Percentiles rank a stretch among this genome's conserved stretches.
Evolutionary conservation across 2,888 invertebrate genomes (phyloP).

Genomic region (Leucania comma): DNA sequence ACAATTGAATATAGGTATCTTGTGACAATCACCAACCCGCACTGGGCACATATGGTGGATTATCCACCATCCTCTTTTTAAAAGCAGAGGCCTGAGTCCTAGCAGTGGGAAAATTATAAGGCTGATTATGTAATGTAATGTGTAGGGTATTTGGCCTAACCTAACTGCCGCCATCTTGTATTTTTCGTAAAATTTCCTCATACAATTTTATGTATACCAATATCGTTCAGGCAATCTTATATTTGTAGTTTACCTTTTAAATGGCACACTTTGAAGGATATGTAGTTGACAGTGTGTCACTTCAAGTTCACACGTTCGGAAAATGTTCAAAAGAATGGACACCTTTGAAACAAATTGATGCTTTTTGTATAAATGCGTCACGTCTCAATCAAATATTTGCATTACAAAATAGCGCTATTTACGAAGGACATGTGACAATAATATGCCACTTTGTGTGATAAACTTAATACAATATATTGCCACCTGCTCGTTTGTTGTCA

Average conservation of each 20-base stretch:
- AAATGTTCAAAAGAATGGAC: neutral
- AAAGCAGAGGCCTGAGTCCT: neutral
- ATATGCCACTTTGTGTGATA: slow-evolving; percentile 9
- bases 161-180: too few relatives aligned
- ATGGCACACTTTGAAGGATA: neutral
- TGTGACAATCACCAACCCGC: neutral
- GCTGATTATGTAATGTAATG: too few relatives aligned
- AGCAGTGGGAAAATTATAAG: neutral
- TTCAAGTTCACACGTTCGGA: neutral
- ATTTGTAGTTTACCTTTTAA: neutral
- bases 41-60: neutral
- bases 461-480: slow-evolving; percentile 14
- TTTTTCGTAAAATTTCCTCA: too few relatives aligned
- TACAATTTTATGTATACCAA: too few relatives aligned
- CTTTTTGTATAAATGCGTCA: neutral
- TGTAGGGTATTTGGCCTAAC: neutral
- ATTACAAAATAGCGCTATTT: slow-evolving; percentile 30
- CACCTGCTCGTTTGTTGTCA: slow-evolving; percentile 14
- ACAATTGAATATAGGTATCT: neutral
- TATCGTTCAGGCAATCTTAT: neutral
- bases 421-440: slow-evolving; percentile 23
- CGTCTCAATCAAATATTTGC: slow-evolving; percentile 17
- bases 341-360: neutral
- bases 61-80: neutral
- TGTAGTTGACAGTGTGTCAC: neutral